phyloP scores from a whole-genome alignment of 2,888 invertebrate species.

The Andrena hattorfiana region DNA sequence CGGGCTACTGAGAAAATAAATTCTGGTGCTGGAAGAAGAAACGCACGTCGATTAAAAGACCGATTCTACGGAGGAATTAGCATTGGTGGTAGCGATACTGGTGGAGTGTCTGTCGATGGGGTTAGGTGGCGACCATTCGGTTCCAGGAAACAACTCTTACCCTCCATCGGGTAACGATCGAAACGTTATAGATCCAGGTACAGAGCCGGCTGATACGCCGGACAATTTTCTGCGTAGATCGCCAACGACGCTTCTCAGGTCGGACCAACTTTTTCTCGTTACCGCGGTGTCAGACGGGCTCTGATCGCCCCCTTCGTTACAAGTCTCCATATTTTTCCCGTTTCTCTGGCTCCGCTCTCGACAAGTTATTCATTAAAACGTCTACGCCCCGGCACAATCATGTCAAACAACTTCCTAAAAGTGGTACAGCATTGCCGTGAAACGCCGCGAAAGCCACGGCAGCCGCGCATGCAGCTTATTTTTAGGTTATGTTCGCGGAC shows the following conservation, averaged over 20 bases:
- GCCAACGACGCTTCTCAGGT: constrained; percentile 92
- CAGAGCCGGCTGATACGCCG: constrained; percentile 90
- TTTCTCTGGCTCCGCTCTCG: constrained; percentile 25
- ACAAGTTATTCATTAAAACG: constrained; percentile 53
- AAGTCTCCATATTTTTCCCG: constrained; percentile 72
- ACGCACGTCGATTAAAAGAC: background rate
- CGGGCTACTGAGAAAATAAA: constrained; percentile 96
- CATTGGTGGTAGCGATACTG: background rate
- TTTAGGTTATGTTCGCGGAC: constrained; percentile 71
- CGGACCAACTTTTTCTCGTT: constrained; percentile 89
- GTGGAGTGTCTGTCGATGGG: background rate
- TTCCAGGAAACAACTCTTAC: constrained; percentile 64
- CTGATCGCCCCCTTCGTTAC: constrained; percentile 70
- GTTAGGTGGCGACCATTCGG: constrained; percentile 31
- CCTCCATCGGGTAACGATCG: constrained; percentile 91
- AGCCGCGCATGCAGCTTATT: constrained; percentile 56
- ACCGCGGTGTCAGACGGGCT: constrained; percentile 44
- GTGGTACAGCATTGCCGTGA: constrained; percentile 16
- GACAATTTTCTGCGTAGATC: constrained; percentile 93
- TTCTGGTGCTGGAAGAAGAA: constrained; percentile 87
- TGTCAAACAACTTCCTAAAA: constrained; percentile 46
- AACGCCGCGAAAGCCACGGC: constrained; percentile 16
- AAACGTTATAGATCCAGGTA: constrained; percentile 93
- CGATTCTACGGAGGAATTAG: too few relatives aligned
- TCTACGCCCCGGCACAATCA: constrained; percentile 53